Conservation (phyloP, 2,888 invertebrate species). For the Ypsolopha scabrella region DNA sequence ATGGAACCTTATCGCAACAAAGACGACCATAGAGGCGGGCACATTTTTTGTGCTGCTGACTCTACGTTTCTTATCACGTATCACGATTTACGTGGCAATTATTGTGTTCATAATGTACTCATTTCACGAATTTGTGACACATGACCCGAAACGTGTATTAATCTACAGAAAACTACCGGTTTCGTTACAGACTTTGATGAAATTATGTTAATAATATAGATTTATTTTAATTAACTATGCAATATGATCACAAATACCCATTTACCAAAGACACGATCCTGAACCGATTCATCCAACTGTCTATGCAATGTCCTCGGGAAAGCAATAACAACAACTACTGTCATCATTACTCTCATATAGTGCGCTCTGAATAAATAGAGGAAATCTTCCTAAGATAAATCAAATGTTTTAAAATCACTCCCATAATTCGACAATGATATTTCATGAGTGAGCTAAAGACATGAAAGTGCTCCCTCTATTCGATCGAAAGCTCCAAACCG, state of each 20-base stretch:
- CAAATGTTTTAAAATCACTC: no score
- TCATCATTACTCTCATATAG: no score
- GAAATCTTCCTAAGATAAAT: no score
- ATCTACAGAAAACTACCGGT: constrained; percentile 34
- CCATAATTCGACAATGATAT: no score
- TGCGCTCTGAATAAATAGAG: no score
- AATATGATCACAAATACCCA: constrained; percentile 65
- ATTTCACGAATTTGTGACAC: background rate
- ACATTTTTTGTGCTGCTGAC: background rate
- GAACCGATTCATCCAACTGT: constrained; percentile 32
- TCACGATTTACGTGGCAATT: background rate
- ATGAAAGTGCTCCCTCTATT: constrained; percentile 2
- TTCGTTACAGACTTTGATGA: constrained; percentile 43
- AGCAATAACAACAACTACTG: background rate
- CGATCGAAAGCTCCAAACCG: no score
- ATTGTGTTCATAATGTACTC: background rate
- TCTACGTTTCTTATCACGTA: background rate
- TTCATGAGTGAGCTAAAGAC: no score
- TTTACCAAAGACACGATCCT: constrained; percentile 57
- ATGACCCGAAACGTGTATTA: constrained; percentile 6
- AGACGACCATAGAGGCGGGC: background rate
- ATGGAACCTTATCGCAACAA: background rate
- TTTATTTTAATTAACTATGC: constrained; percentile 57
- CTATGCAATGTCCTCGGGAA: background rate
- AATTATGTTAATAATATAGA: constrained; percentile 46